Evolutionary conservation across 1,140 invertebrate genomes (phyloP).

Genomic region (Zaprionus lachaisei): DNA sequence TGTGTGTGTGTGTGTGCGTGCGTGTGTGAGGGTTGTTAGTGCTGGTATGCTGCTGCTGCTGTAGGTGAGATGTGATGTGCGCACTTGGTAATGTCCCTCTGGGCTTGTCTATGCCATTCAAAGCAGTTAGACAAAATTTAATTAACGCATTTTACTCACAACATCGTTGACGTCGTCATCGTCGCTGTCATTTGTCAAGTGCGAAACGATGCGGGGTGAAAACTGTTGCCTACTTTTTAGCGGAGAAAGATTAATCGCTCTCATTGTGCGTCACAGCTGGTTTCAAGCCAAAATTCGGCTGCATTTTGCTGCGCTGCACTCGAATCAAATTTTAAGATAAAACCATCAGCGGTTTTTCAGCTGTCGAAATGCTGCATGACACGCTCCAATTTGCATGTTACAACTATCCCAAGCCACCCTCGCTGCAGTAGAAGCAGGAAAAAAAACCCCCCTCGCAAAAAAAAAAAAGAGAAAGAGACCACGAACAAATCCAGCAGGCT

Average conservation of each 20-base stretch:
- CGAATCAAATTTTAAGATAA: slow-evolving; percentile 32
- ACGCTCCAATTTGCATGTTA: slow-evolving; percentile 76
- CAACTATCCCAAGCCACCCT: slow-evolving; percentile 27
- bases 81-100: slow-evolving; percentile 26
- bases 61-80: neutral
- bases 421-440: neutral
- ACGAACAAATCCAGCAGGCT: slow-evolving; percentile 52
- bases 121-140: slow-evolving; percentile 74
- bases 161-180: slow-evolving; percentile 21
- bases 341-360: slow-evolving; percentile 41
- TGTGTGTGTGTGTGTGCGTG: slow-evolving; percentile 3
- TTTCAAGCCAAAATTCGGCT: neutral
- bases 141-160: slow-evolving; percentile 71
- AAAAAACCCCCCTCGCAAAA: slow-evolving; percentile 1
- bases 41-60: neutral
- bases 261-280: slow-evolving; percentile 2
- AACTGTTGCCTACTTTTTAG: slow-evolving; percentile 47
- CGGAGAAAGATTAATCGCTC: slow-evolving; percentile 38
- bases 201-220: neutral
- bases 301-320: slow-evolving; percentile 9
- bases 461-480: slow-evolving; percentile 26
- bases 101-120: slow-evolving; percentile 62
- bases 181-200: slow-evolving; percentile 62
- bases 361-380: slow-evolving; percentile 75
- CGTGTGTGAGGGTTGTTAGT: slow-evolving; percentile 3